Conservation (phyloP, 1,140 invertebrate species). For the Propsilocerus akamusi region DNA sequence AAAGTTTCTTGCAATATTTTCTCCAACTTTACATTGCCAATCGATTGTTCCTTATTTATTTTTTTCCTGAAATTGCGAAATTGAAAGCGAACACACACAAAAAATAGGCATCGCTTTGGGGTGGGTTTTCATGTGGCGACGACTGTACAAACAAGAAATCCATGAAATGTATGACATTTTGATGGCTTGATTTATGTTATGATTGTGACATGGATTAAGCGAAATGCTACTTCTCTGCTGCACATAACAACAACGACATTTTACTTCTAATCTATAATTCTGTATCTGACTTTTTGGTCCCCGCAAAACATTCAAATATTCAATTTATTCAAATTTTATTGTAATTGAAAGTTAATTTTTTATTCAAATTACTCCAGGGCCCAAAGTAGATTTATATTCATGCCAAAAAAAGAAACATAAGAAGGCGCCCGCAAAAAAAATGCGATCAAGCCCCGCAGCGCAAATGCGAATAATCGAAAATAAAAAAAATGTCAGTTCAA, state of each 20-base stretch:
- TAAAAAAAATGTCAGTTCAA: too few relatives aligned
- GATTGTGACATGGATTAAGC: neutral
- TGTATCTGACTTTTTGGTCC: neutral
- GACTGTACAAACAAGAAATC: neutral
- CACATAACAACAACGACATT: neutral
- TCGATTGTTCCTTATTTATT: too few relatives aligned
- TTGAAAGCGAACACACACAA: too few relatives aligned
- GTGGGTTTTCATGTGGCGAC: neutral
- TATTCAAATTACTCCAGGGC: conserved; percentile 3
- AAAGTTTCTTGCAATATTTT: too few relatives aligned
- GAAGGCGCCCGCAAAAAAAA: too few relatives aligned
- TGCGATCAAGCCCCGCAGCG: too few relatives aligned
- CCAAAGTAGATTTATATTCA: too few relatives aligned
- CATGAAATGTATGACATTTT: conserved; percentile 1
- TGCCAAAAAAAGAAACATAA: too few relatives aligned
- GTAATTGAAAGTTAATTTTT: conserved; percentile 4
- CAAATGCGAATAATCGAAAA: too few relatives aligned
- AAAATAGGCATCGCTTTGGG: neutral
- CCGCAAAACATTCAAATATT: neutral
- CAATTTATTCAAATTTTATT: neutral
- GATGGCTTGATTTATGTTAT: conserved; percentile 2
- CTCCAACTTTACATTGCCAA: too few relatives aligned
- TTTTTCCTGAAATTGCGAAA: too few relatives aligned
- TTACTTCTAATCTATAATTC: neutral
- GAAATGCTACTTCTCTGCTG: neutral